phyloP scores from a whole-genome alignment of 2,113 vertebrate genomes.

The Grammomys dolichurus region DNA sequence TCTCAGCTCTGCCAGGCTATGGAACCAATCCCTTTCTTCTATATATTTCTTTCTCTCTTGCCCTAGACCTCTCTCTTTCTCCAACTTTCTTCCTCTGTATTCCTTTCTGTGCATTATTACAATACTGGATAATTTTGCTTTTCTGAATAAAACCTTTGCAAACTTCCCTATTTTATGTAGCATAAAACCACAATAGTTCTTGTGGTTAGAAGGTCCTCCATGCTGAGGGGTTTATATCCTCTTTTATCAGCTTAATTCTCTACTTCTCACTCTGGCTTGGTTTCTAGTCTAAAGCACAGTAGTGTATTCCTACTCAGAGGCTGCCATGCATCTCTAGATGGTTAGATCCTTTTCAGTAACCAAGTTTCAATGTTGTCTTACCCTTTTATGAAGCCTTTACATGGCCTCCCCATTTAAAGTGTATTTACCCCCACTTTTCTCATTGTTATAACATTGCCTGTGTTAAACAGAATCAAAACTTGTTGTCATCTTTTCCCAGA shows the following conservation, averaged over 20 bases:
- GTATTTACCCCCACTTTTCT: not conserved
- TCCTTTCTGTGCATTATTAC: not conserved
- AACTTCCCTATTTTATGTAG: not conserved
- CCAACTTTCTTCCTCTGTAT: not conserved
- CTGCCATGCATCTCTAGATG: not conserved
- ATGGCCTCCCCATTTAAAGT: not conserved
- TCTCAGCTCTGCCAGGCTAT: not conserved
- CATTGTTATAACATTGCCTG: not conserved
- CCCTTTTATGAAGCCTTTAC: not conserved
- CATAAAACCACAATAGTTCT: not conserved
- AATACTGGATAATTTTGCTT: not conserved
- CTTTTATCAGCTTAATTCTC: not conserved
- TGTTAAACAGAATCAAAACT: not conserved
- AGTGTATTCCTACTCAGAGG: not conserved
- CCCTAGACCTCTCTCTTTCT: not conserved
- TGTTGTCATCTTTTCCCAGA: not conserved
- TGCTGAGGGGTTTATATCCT: not conserved
- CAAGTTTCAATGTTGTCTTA: not conserved
- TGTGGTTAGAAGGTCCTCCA: not conserved
- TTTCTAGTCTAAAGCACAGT: not conserved
- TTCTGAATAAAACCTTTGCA: not conserved
- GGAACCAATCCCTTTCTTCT: accelerated
- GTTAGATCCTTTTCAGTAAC: not conserved
- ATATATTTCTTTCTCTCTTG: not conserved
- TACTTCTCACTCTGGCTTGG: too few species aligned